Evolutionary conservation across 2,888 invertebrate genomes (phyloP).

Genomic region (Pristionchus arcanus): DNA sequence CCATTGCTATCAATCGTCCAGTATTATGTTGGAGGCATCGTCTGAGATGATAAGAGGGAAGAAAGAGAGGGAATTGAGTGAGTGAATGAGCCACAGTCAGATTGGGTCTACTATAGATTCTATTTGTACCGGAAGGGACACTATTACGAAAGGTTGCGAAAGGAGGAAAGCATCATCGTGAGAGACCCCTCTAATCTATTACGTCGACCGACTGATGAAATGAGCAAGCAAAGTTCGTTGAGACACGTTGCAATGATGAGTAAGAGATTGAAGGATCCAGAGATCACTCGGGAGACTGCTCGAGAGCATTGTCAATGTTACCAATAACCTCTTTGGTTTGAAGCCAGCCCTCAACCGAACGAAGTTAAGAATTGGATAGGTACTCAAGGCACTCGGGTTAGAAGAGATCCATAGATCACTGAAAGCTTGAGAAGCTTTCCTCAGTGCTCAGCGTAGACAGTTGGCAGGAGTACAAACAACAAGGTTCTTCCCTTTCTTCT

Average conservation of each 20-base stretch:
- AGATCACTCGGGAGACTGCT: neutral
- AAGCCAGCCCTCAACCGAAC: too few species aligned
- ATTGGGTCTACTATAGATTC: conserved; percentile 2
- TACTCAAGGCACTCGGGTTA: too few species aligned
- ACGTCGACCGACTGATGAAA: neutral
- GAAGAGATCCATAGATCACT: neutral
- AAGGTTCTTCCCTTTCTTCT: neutral
- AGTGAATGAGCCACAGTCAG: neutral
- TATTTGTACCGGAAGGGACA: conserved; percentile 22
- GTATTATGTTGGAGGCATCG: conserved; percentile 17
- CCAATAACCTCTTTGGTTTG: too few species aligned
- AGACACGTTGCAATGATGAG: conserved; percentile 22
- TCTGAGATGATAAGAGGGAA: conserved; percentile 18
- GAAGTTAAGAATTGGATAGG: neutral
- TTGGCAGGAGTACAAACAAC: conserved; percentile 17
- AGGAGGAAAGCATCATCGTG: too few species aligned
- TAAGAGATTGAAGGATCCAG: neutral
- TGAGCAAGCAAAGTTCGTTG: neutral
- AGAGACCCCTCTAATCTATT: neutral
- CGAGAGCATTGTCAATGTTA: too few species aligned
- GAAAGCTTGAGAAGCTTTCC: neutral
- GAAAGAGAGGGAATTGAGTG: neutral
- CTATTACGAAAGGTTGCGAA: neutral
- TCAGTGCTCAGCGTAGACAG: neutral
- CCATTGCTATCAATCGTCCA: conserved; percentile 36